Evolutionary conservation across 2,113 vertebrate species (phyloP), one percentile per base, ranked within the genome.

Genomic region (Dissostichus mawsoni): DNA sequence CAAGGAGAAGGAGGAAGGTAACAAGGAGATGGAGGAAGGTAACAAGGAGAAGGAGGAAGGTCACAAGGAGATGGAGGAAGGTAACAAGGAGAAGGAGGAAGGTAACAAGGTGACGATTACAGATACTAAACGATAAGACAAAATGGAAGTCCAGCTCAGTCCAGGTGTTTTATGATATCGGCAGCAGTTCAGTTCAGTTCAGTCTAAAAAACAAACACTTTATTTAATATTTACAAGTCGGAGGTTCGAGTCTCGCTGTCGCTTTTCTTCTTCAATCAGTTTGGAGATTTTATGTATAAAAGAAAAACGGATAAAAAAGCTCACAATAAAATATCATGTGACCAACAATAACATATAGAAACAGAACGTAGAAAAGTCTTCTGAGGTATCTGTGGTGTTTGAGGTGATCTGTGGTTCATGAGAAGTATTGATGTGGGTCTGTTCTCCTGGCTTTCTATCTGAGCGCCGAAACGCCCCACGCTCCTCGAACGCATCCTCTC

Each of bases 301-400:
- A 48, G 47, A 55, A 12, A 74, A 94, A 95, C 96, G 18, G 62
- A 45, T n/a, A n/a, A 53, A 52, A n/a, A 44, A 95, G 2, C 64
- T 95, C 95, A 97, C 96, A 95, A 96, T 96, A 96, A 97, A 97
- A 97, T 95, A 97, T 94, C 95, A 94, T 92, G 93, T 52, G 52
- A 96, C 95, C 94, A 96, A 96, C 20, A 98, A 33, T 33, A 33
- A 33, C 2, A 96, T 96, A 96, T 94, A 97, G 96, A 97, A 98
- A 97, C 97, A 96, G 96, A 97, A 96, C 95, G 94, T 98, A 98
- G 78, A 96, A 98, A 97, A 97, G 96, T 97, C 95, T 98, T 97
- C 95, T 98, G 97, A 99, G 97, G 97, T 99, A 99, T 98, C 96
- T 98, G 95, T 97, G 97, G 97, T 98, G 86, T 89, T 95, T 98